Percentiles rank a stretch among this genome's conserved stretches.
Conservation (phyloP, 2,888 invertebrate species). For the Scaptomyza reducta region DNA sequence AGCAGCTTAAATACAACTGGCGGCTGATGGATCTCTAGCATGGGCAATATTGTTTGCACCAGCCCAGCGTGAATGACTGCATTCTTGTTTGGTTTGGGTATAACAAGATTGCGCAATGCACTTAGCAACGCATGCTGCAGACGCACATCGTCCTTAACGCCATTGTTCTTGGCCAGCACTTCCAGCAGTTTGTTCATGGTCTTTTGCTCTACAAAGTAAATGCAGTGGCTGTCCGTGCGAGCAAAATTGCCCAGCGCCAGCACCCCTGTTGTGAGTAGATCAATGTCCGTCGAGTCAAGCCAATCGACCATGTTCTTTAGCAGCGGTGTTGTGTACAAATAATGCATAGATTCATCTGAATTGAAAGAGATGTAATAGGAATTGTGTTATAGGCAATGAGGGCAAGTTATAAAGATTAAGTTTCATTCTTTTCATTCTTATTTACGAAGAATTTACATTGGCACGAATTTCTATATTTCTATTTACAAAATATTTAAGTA, state of each 20-base stretch:
- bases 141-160: slow-evolving; percentile 87
- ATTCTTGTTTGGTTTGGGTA: slow-evolving; percentile 90
- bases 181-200: slow-evolving; percentile 89
- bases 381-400: no score
- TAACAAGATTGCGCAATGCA: slow-evolving; percentile 90
- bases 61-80: slow-evolving; percentile 90
- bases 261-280: slow-evolving; percentile 92
- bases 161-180: slow-evolving; percentile 86
- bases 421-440: no score
- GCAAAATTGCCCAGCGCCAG: slow-evolving; percentile 96
- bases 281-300: slow-evolving; percentile 90
- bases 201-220: slow-evolving; percentile 91
- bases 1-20: slow-evolving; percentile 94
- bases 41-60: slow-evolving; percentile 89
- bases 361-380: not conserved
- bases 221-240: slow-evolving; percentile 92
- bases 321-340: slow-evolving; percentile 91
- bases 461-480: no score
- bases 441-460: no score
- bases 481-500: no score
- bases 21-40: slow-evolving; percentile 88
- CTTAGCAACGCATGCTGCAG: slow-evolving; percentile 86
- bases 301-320: slow-evolving; percentile 89
- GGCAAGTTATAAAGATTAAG: no score
- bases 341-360: slow-evolving; percentile 93